Conservation (phyloP, 2,797 vertebrate species). For the Bryconaethiops microstoma region DNA sequence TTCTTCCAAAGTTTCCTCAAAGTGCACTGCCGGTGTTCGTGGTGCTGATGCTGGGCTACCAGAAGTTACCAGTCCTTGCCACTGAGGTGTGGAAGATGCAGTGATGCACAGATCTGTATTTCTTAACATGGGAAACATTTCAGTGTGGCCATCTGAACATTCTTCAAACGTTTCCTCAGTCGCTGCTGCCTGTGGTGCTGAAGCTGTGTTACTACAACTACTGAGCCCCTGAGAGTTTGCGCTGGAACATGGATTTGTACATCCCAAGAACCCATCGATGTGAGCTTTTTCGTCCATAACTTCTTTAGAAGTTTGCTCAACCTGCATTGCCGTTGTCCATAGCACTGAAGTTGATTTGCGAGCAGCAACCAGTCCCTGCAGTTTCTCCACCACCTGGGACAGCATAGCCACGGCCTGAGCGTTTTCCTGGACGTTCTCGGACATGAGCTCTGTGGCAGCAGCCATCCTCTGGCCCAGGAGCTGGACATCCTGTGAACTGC, state of each 20-base stretch:
- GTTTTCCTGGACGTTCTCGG: constrained; percentile 70
- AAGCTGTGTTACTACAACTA: not conserved
- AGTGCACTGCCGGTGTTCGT: not conserved
- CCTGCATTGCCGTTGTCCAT: not conserved
- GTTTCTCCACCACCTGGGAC: constrained; percentile 67
- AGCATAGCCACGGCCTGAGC: constrained; percentile 69
- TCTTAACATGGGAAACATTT: not conserved
- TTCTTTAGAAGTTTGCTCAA: not conserved
- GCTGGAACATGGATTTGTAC: not conserved
- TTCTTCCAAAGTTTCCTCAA: not conserved
- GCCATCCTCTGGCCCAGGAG: constrained; percentile 71
- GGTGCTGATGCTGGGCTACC: not conserved
- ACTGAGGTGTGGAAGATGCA: not conserved
- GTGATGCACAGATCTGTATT: not conserved
- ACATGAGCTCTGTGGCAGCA: constrained; percentile 65
- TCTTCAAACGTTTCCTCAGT: not conserved
- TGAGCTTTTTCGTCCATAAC: not conserved
- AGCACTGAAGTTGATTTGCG: constrained; percentile 28
- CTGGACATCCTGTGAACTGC: constrained; percentile 70
- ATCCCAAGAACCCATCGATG: not conserved
- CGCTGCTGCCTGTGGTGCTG: not conserved
- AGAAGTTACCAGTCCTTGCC: not conserved
- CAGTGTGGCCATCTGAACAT: not conserved
- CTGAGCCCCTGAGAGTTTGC: not conserved
- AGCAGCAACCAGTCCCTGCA: constrained; percentile 63